Evolutionary conservation across 1,140 invertebrate species (phyloP).

Genomic region (Leptinotarsa defecta): DNA sequence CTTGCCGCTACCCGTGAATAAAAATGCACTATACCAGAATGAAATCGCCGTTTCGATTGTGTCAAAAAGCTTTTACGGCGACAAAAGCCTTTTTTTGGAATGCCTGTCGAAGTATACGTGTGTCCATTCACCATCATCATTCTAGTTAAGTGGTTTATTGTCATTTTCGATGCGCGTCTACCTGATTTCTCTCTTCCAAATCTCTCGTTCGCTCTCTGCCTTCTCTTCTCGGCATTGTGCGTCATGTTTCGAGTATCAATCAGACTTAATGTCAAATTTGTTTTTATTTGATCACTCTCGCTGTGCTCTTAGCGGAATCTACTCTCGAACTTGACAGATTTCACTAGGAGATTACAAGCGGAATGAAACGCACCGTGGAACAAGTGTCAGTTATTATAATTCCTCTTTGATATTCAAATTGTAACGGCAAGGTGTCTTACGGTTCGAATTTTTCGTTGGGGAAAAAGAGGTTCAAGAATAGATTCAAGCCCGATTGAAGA

Average conservation of each 20-base stretch:
- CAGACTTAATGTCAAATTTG: constrained; percentile 53
- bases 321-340: constrained; percentile 41
- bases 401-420: constrained; percentile 7
- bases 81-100: constrained; percentile 53
- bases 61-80: constrained; percentile 57
- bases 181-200: constrained; percentile 36
- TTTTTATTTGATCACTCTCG: constrained; percentile 50
- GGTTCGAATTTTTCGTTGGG: too few relatives aligned
- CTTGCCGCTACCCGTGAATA: constrained; percentile 49
- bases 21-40: constrained; percentile 39
- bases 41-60: constrained; percentile 51
- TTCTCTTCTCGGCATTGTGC: constrained; percentile 21
- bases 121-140: constrained; percentile 55
- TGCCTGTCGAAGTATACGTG: constrained; percentile 52
- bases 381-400: constrained; percentile 24
- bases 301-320: constrained; percentile 27
- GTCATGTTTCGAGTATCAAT: constrained; percentile 52
- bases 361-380: constrained; percentile 16
- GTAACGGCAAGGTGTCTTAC: background rate
- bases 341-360: constrained; percentile 38
- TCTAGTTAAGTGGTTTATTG: constrained; percentile 56
- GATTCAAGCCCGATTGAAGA: too few relatives aligned
- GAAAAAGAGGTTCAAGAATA: too few relatives aligned
- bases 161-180: constrained; percentile 49
- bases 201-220: constrained; percentile 15